Evolutionary conservation across 2,888 invertebrate species (phyloP), one percentile per base, ranked within the genome.

Genomic region (Catocala fraxini): DNA sequence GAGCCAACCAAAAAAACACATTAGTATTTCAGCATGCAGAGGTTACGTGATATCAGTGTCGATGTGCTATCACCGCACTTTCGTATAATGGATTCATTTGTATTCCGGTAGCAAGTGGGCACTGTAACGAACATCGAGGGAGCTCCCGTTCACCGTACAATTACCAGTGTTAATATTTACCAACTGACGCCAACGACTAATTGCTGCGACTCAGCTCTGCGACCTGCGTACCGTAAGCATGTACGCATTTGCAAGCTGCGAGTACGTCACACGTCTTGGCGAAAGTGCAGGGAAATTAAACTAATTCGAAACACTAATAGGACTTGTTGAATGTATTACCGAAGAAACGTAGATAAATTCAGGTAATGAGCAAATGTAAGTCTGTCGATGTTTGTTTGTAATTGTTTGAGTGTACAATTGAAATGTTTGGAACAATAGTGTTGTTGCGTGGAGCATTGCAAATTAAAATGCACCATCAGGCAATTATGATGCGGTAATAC

Each of bases 121-220:
- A 86, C 88, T 88, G 92, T 93, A 93, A 92, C 92, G 92, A 93
- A 93, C 92, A 91, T 90, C 87, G 87, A 63, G 86, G 86, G 87
- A 84, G 89, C 92, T 90, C 90, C 90, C 92, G 90, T 87, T 89
- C 89, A 86, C 87, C 80, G 89, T 89, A 93, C 92, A 93, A 93
- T 93, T 92, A 93, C 91, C 85, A 90, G 84, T 89, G 93, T 92
- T 93, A 92, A 93, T 93, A 93, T 93, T 93, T 93, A 92, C 92
- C 91, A 89, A 86, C 91, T 89, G 92, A 89, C 92, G 89, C 91
- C 87, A 81, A 77, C 84, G 88, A 86, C 91, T 93, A 93, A 93
- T 93, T 93, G 89, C 88, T 86, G 77, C 77, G 77, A 81, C 81
- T 84, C 63, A 51, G 77, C 74, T 84, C 82, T 78, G 82, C 79